These are phyloP conservation scores for Ophioderma brevispina DNA, from an alignment of 35 echinoderm and acorn worm species.

Conservation along the genomic window DNA sequence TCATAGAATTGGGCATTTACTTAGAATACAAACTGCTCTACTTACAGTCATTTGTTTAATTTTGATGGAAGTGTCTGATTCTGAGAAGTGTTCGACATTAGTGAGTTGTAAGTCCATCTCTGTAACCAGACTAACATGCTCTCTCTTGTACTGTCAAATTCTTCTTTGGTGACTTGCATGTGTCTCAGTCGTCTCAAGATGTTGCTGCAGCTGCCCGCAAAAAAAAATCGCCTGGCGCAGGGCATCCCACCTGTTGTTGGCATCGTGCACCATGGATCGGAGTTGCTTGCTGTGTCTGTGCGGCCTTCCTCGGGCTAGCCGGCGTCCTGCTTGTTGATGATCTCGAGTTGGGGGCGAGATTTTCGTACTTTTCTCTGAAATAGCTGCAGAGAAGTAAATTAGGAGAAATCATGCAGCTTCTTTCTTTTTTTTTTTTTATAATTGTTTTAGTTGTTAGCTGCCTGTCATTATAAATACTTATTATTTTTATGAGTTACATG, in stretches of 20 bases:
- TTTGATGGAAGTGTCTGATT: conserved; percentile 91
- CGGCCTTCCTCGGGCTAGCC: conserved; percentile 83
- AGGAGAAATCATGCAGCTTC: background rate
- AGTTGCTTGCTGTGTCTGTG: conserved; percentile 78
- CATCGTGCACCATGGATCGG: conserved; percentile 85
- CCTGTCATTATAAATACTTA: too few relatives aligned
- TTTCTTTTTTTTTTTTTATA: too few relatives aligned
- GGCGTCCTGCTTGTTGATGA: conserved; percentile 98
- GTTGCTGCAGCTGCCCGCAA: conserved; percentile 67
- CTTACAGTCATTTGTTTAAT: conserved; percentile 93
- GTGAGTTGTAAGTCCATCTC: conserved; percentile 98
- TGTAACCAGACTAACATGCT: conserved; percentile 97
- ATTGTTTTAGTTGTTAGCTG: too few relatives aligned
- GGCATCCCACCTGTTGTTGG: conserved; percentile 92
- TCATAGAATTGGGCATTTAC: too few relatives aligned
- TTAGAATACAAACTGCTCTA: too few relatives aligned
- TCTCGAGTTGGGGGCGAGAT: conserved; percentile 92
- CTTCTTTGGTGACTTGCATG: conserved; percentile 71
- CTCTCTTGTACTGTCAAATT: conserved; percentile 92
- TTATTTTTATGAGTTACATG: too few relatives aligned
- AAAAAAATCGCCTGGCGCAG: too few relatives aligned
- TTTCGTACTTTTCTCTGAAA: conserved; percentile 97
- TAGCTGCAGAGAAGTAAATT: conserved; percentile 63
- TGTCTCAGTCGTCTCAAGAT: conserved; percentile 69
- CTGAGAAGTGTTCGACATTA: conserved; percentile 98